phyloP scores from a whole-genome alignment of 2,888 invertebrate genomes.

The Lathronympha strigana region DNA sequence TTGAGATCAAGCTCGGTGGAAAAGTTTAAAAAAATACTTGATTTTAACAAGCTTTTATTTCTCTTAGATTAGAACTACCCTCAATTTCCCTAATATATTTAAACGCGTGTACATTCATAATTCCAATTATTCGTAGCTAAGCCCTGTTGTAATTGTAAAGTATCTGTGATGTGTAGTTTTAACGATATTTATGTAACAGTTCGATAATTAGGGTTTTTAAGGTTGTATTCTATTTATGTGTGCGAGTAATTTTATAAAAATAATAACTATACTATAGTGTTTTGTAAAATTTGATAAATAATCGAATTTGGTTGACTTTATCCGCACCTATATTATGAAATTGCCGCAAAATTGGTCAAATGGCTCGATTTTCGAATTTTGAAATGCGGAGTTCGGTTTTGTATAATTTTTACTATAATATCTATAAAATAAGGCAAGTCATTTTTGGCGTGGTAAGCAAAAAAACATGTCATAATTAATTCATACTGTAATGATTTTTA shows the following conservation, averaged over 20 bases:
- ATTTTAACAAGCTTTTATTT: neutral
- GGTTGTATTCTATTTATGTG: constrained; percentile 9
- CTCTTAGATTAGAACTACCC: constrained; percentile 3
- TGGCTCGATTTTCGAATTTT: too few relatives aligned
- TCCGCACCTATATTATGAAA: neutral
- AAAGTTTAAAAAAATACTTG: too few relatives aligned
- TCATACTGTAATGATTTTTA: too few relatives aligned
- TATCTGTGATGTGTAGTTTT: constrained; percentile 70
- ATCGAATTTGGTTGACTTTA: neutral
- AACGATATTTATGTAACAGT: constrained; percentile 39
- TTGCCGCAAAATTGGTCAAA: too few relatives aligned
- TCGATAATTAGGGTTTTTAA: constrained; percentile 18
- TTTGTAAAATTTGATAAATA: neutral
- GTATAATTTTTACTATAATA: too few relatives aligned
- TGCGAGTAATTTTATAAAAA: constrained; percentile 25
- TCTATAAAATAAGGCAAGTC: too few relatives aligned
- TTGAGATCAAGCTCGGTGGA: too few relatives aligned
- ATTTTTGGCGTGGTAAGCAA: too few relatives aligned
- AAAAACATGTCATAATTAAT: too few relatives aligned
- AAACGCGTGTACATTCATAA: constrained; percentile 37
- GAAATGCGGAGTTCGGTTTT: too few relatives aligned
- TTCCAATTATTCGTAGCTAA: constrained; percentile 42
- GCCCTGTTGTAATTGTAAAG: constrained; percentile 65
- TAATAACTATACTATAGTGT: neutral
- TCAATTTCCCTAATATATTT: neutral